Percentiles rank a stretch among this genome's conserved stretches.
These are phyloP conservation scores for Drosophila melanica DNA, from an alignment of 1,140 invertebrate species.

Conservation along the genomic window DNA sequence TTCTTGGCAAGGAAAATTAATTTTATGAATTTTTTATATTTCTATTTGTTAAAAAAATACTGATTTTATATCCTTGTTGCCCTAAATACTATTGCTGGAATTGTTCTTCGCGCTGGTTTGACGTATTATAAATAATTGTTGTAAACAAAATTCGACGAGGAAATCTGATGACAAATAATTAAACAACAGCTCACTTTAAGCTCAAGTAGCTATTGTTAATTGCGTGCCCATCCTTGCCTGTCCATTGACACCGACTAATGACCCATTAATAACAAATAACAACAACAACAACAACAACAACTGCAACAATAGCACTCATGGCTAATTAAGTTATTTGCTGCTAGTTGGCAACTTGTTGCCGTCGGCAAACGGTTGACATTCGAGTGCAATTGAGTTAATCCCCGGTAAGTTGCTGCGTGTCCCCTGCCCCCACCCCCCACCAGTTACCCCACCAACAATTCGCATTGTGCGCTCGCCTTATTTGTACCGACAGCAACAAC, in stretches of 20 bases:
- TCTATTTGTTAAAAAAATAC: too few species aligned
- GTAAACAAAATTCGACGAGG: too few species aligned
- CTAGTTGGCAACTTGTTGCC: slow-evolving; percentile 77
- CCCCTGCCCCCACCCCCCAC: background rate
- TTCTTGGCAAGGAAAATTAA: too few species aligned
- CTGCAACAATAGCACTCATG: slow-evolving; percentile 43
- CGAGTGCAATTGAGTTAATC: slow-evolving; percentile 81
- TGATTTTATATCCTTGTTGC: too few species aligned
- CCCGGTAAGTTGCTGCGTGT: slow-evolving; percentile 57
- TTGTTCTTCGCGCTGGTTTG: too few species aligned
- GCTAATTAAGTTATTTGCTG: slow-evolving; percentile 81
- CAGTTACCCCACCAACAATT: slow-evolving; percentile 37
- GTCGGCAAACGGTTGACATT: slow-evolving; percentile 75
- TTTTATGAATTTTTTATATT: too few species aligned
- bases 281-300: slow-evolving; percentile 26
- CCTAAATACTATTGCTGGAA: too few species aligned
- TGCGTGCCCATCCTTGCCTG: slow-evolving; percentile 26
- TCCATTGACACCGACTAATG: slow-evolving; percentile 30
- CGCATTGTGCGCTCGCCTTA: slow-evolving; percentile 72
- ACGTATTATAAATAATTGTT: too few species aligned
- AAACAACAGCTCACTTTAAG: background rate
- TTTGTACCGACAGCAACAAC: slow-evolving; percentile 73
- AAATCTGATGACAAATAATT: background rate
- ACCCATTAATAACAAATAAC: slow-evolving; percentile 38
- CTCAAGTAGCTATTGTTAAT: slow-evolving; percentile 5